Evolutionary conservation across 2,888 invertebrate species (phyloP).

Genomic region (Patella caerulea): DNA sequence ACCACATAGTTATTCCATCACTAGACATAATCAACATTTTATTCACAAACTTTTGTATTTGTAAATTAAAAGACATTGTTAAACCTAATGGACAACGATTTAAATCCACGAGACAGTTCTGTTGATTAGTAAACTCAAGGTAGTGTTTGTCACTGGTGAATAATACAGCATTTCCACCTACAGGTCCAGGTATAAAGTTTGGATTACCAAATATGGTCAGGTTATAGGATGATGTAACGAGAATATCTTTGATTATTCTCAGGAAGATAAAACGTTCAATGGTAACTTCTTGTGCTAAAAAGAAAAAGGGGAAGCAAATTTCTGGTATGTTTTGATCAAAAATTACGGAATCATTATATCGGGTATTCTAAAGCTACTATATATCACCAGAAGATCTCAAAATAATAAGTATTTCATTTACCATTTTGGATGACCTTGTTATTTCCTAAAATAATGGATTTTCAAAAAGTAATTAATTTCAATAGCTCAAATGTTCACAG

Average conservation of each 20-base stretch:
- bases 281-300: constrained; percentile 25
- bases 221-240: constrained; percentile 50
- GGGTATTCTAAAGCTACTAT: no score
- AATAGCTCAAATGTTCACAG: no score
- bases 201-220: constrained; percentile 49
- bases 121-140: constrained; percentile 19
- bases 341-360: no score
- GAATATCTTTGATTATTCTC: constrained; percentile 40
- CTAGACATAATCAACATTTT: constrained; percentile 37
- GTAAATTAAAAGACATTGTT: constrained; percentile 37
- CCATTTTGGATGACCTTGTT: no score
- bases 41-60: constrained; percentile 30
- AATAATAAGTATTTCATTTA: no score
- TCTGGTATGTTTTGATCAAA: no score
- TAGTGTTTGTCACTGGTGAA: constrained; percentile 38
- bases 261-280: constrained; percentile 44
- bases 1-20: constrained; percentile 38
- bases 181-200: constrained; percentile 32
- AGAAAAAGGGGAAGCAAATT: background rate
- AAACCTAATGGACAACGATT: constrained; percentile 37
- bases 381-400: no score
- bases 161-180: constrained; percentile 37
- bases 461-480: no score
- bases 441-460: no score
- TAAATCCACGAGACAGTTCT: constrained; percentile 34